Conservation (phyloP, 1,140 invertebrate species). For the Chironomus tepperi region DNA sequence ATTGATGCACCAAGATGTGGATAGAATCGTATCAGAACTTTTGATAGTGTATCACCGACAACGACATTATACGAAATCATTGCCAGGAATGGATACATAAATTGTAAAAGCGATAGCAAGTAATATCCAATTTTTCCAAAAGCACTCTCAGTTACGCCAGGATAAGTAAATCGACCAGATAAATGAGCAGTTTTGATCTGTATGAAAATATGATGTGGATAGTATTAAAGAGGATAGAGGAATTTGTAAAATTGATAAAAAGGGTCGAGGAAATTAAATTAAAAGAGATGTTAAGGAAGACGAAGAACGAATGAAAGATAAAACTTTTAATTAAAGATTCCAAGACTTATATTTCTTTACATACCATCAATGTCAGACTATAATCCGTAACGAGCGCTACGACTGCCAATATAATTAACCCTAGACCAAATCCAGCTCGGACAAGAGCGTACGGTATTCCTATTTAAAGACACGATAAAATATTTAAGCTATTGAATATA, state of each 20-base stretch:
- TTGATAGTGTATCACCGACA: conserved; percentile 81
- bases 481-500: not conserved
- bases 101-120: conserved; percentile 67
- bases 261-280: not conserved
- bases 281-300: not conserved
- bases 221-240: not conserved
- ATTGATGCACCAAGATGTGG: conserved; percentile 43
- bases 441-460: conserved; percentile 55
- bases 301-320: not conserved
- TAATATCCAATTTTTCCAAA: conserved; percentile 75
- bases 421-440: conserved; percentile 71
- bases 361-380: conserved; percentile 72
- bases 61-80: conserved; percentile 90
- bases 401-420: conserved; percentile 60
- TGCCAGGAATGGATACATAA: conserved; percentile 80
- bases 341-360: conserved; percentile 21
- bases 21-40: conserved; percentile 60
- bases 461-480: not conserved
- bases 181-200: conserved; percentile 58
- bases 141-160: conserved; percentile 72
- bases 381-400: conserved; percentile 77
- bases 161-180: conserved; percentile 75
- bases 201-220: no score
- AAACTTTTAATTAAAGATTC: conserved; percentile 2
- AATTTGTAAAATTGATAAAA: not conserved